Base-by-base conservation (phyloP, 2,888 invertebrate genomes). In the Lepidocyrtinus sp. region DNA sequence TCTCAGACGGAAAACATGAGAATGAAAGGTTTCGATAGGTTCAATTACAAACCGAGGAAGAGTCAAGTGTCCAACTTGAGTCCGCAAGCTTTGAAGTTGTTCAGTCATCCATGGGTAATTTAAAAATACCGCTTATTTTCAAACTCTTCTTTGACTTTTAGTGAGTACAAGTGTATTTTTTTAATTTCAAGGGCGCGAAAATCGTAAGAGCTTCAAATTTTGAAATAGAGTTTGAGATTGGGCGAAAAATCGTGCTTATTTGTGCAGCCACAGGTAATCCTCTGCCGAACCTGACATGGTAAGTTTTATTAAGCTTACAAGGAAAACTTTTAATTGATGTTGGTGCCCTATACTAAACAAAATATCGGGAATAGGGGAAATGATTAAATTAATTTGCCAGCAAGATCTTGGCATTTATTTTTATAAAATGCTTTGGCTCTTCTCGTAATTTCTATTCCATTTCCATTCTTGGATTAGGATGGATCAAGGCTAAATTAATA, bases 1-100 rank as follows among this genome's bases (percentile, higher is more conserved):
- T 50, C 15, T 50, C 50, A 2, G 15, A 50, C 17, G 50, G 50
- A n/a, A 17, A 12, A 12, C 50, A n/a, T 7, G 12, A 27, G 64
- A 25, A 74, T 74, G 2, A 74, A 64, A 59, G 74, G 74, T 1
- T 74, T 24, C 59, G 74, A 74, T 26, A 36, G 64, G 5, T 74
- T 74, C 24, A 74, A 74, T 36, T 74, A 74, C 22, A 74, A 74
- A n/a, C 74, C 74, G 5, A 26, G 67, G 36, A 74, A 74, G 61
- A 74, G 59, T 19, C 74, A 74, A 55, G 74, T 74, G 12, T 55
- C 59, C 0, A 74, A 74, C n/a, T 12, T 74, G 1, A 74, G 74
- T 61, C 74, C 74, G 12, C 74, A 74, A 59, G 65, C 74, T 9
- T 24, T 74, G 7, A 21, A 25, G 0, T 61, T 55, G n/a, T 74